Conservation (phyloP, 53 echinoderm and acorn worm genomes). For the Arbacia lixula region DNA sequence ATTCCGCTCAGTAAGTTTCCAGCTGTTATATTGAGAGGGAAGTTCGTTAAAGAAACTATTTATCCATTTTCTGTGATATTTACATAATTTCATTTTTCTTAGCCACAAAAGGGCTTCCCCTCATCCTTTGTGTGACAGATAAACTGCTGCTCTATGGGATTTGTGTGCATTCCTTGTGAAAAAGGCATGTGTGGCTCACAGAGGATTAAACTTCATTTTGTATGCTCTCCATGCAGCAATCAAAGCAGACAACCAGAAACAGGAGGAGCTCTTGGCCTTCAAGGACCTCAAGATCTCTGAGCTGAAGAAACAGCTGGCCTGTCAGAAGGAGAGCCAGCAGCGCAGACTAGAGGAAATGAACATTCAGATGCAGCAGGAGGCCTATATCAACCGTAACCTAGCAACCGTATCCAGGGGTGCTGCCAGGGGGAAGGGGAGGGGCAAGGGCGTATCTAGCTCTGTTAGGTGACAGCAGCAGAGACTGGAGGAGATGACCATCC, state of each 20-base stretch:
- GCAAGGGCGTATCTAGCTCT: background rate
- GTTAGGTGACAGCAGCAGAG: slow-evolving; percentile 1
- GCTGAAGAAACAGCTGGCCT: slow-evolving; percentile 85
- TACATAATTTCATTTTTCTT: no score
- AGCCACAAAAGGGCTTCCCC: no score
- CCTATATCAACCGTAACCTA: slow-evolving; percentile 79
- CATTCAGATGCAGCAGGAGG: slow-evolving; percentile 88
- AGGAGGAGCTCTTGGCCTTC: slow-evolving; percentile 72
- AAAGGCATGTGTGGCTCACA: no score
- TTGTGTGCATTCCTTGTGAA: no score
- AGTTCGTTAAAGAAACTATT: no score
- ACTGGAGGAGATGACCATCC: slow-evolving; percentile 63
- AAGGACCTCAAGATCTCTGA: slow-evolving; percentile 79
- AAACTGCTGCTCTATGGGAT: no score
- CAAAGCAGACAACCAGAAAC: slow-evolving; percentile 77
- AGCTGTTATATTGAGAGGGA: no score
- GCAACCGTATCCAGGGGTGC: no score
- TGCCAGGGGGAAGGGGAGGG: slow-evolving; percentile 13
- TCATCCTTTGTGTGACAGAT: no score
- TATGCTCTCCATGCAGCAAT: slow-evolving; percentile 57
- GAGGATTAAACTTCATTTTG: no score
- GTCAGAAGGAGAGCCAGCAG: slow-evolving; percentile 81
- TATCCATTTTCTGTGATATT: no score
- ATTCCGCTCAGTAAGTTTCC: no score
- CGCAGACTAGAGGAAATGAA: slow-evolving; percentile 79